Conservation (phyloP, 1,140 invertebrate genomes). For the Zaprionus kolodkinae region DNA sequence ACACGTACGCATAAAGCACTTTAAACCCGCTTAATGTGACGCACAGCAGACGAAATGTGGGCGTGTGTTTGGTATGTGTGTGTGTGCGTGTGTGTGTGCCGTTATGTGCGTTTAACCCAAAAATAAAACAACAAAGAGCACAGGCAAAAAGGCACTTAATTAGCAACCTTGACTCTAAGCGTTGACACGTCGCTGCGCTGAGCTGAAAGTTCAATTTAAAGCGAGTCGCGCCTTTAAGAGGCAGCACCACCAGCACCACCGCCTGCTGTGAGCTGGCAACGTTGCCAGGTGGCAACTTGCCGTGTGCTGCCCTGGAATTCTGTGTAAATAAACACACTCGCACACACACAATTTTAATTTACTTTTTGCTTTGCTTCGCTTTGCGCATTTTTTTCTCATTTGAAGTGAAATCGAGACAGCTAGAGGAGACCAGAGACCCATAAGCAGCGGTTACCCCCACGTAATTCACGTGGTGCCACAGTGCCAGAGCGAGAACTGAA, state of each 20-base stretch:
- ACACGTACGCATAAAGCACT: slow-evolving; percentile 49
- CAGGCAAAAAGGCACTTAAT: slow-evolving; percentile 66
- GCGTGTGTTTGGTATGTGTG: slow-evolving; percentile 20
- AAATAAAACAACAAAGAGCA: slow-evolving; percentile 30
- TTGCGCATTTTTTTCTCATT: slow-evolving; percentile 68
- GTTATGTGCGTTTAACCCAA: slow-evolving; percentile 60
- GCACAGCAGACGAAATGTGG: slow-evolving; percentile 48
- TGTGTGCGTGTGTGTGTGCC: slow-evolving; percentile 18
- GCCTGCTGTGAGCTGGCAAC: slow-evolving; percentile 9
- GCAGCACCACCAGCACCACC: slow-evolving; percentile 15
- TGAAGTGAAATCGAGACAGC: slow-evolving; percentile 78
- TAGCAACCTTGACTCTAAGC: slow-evolving; percentile 77
- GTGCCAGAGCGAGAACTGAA: slow-evolving; percentile 27
- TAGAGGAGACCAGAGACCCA: slow-evolving; percentile 67
- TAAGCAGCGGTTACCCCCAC: slow-evolving; percentile 61
- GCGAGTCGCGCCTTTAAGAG: slow-evolving; percentile 53
- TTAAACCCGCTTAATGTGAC: slow-evolving; percentile 56
- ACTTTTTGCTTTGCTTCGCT: slow-evolving; percentile 64
- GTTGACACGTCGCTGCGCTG: slow-evolving; percentile 12
- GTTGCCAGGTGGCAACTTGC: neutral
- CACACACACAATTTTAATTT: slow-evolving; percentile 80
- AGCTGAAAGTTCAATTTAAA: slow-evolving; percentile 18
- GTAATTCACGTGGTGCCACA: slow-evolving; percentile 33
- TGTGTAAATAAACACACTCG: slow-evolving; percentile 74
- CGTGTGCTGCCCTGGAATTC: slow-evolving; percentile 48